Evolutionary conservation across 1,140 invertebrate genomes (phyloP), one percentile per base, ranked within the genome.

Genomic region (Ceratina japonica): DNA sequence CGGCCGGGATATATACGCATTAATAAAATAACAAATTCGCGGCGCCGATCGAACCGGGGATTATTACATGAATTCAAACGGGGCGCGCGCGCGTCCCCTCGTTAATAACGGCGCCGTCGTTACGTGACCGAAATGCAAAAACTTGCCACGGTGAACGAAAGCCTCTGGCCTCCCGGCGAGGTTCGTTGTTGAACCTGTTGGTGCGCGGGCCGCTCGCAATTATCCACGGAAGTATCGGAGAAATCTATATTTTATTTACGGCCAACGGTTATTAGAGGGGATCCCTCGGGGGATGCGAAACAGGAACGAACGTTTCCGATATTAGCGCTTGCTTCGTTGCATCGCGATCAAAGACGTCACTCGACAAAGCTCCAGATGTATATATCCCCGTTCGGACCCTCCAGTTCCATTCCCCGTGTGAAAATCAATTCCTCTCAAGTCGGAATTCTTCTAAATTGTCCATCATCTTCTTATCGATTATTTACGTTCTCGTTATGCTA

Each of bases 221-320:
- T 77, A 76, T 59, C 56, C 37, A 62, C n/a, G 54, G 54, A 64
- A 24, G 77, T 78, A 83, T 83, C 74, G 65, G 69, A 56, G n/a
- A 63, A 74, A 83, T 79, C 84, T 75, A 79, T 62, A 69, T 79
- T 79, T 81, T 71, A 79, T 71, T 81, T 84, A 80, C 56, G 44
- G 62, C 49, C 56, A 68, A 3, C n/a, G 37, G 44, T 24, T 16
- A 8, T 22, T 59, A 73, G 54, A 59, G 51, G 22, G 27, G 27
- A 73, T 12, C 8, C 18, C 15, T 18, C 51, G 12, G 20, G 16
- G 15, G 54, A 16, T 56, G 13, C 15, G n/a, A 44, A 44, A 44
- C 37, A 56, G 54, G 54, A 4, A 16, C 16, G 16, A 61, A 7
- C 56, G 56, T 37, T 24, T 4, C 37, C 12, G 2, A 49, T 49